Evolutionary conservation across 2,113 vertebrate genomes (phyloP).

Genomic region (Noturus placidus): DNA sequence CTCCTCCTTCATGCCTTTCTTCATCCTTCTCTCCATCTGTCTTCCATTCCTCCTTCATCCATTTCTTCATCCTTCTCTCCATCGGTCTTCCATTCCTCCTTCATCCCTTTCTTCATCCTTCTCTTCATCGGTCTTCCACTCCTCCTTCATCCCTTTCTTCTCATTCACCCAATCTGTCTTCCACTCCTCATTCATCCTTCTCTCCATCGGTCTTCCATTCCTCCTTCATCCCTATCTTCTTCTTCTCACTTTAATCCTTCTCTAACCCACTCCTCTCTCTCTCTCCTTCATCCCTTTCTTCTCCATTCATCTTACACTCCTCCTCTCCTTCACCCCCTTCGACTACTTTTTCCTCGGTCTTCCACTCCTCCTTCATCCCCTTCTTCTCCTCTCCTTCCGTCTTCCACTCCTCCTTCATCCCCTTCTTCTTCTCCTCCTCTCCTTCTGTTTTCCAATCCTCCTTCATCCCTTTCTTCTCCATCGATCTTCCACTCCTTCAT

Average conservation of each 20-base stretch:
- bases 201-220: not conserved
- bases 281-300: not conserved
- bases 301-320: not conserved
- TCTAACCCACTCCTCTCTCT: not conserved
- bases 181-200: not conserved
- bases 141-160: not conserved
- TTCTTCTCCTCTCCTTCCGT: not conserved
- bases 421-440: no score
- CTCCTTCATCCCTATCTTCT: not conserved
- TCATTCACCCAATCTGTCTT: not conserved
- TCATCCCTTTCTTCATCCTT: not conserved
- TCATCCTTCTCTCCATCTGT: not conserved
- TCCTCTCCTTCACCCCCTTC: not conserved
- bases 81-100: constrained; percentile 57
- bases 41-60: not conserved
- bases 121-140: no score
- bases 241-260: not conserved
- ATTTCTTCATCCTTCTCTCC: not conserved
- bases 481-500: no score
- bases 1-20: not conserved
- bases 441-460: not conserved
- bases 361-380: not conserved
- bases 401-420: not conserved
- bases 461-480: not conserved
- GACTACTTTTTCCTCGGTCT: not conserved